Base-by-base conservation (phyloP, 2,888 invertebrate species). In the Spilarctia lutea region DNA sequence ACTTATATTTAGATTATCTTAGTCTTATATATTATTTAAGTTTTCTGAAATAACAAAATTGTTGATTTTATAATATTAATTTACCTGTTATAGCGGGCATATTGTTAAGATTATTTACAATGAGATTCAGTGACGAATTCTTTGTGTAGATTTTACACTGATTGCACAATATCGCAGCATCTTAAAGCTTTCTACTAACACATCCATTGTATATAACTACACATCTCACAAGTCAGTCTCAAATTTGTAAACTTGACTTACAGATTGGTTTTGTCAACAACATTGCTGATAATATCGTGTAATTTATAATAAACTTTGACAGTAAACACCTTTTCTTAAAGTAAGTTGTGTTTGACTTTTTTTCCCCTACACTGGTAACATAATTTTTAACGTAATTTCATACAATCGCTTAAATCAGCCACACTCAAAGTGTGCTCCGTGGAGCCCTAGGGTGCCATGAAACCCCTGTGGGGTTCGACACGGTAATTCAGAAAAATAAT, bases 281-380 rank as follows among this genome's bases (percentile, higher is more conserved):
- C 87, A 90, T 90, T 90, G 90, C 92, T 88, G 91, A 92, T 93
- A 90, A 85, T 91, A 91, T 92, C 90, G 84, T 89, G 91, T 92
- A 90, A 92, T 91, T 91, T 91, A 89, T 88, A 83, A 90, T 90
- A 83, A 90, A 89, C 87, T 91, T 93, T 92, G 91, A 93, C 92
- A 94, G 93, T 94, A 94, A 94, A 94, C 80, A 92, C 86, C 86
- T 91, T 92, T 93, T 92, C 91, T 85, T 91, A 91, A 91, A 89
- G 81, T 89, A 88, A 75, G 65, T 39, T 39, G 35, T 66, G 27
- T 75, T 75, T 79, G 72, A n/a, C n/a, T 27, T 27, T 60, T 27
- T 60, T 63, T 63, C 63, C 30, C 18, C 4, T 13, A 30, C 18
- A 63, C 30, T 30, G 63, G 63, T 8, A 63, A 63, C 63, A 63